Conservation (phyloP, 2,797 vertebrate species). For the Aldrovandia affinis region DNA sequence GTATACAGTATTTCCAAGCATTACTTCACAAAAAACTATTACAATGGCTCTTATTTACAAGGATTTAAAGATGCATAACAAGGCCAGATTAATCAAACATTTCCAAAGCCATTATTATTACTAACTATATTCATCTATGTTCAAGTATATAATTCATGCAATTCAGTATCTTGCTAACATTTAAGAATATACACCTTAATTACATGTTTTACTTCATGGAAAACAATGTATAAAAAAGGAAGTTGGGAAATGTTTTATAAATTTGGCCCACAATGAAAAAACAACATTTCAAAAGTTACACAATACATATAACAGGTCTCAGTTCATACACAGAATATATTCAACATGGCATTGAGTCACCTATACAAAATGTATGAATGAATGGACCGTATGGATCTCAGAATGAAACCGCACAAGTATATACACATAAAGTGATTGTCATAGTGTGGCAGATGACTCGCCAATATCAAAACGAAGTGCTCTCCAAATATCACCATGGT, state of each 20-base stretch:
- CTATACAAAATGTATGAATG: neutral
- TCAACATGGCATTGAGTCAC: conserved; percentile 5
- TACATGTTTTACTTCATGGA: neutral
- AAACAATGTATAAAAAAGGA: conserved; percentile 10
- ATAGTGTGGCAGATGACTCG: neutral
- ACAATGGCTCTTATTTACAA: conserved; percentile 14
- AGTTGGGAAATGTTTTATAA: neutral
- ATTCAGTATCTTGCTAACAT: neutral
- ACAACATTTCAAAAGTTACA: neutral
- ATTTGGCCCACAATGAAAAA: conserved; percentile 2
- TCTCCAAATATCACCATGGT: neutral
- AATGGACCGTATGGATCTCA: neutral
- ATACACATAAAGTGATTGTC: neutral
- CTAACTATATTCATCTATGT: neutral
- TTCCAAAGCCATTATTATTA: conserved; percentile 20
- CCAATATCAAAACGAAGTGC: neutral
- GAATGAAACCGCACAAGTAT: neutral
- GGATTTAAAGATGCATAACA: neutral
- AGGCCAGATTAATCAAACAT: conserved; percentile 18
- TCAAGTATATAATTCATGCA: neutral
- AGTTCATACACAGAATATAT: neutral
- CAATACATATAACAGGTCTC: too few relatives aligned
- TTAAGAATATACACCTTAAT: neutral
- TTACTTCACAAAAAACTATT: neutral
- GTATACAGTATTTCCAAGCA: conserved; percentile 17